Base-by-base conservation (phyloP, 2,797 vertebrate genomes). In the Channa striata region DNA sequence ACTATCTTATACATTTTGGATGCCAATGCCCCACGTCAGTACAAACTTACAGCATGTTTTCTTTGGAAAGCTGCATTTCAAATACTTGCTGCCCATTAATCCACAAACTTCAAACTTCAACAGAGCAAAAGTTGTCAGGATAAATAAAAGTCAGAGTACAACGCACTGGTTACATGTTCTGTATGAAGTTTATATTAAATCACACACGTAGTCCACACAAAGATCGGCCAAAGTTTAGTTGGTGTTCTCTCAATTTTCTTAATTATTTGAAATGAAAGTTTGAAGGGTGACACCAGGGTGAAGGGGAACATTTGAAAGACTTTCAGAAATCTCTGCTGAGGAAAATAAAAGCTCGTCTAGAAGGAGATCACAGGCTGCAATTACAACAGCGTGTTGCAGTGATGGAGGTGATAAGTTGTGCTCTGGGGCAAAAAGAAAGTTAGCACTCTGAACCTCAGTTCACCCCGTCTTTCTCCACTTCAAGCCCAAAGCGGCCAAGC, bases 331-430 rank as follows among this genome's bases (percentile, higher is more conserved):
- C 90, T 90, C 92, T 93, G 94, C 89, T 88, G 91, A 91, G 91
- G 90, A 92, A 94, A 95, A 94, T 23, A 80, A 95, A 85, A 85
- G 77, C 66, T 81, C 0, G 30, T 42, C 73, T 77, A 82, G 76
- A 67, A 68, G 67, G 74, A 77, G 95, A 96, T 95, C 94, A 94
- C 93, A 96, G 95, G 89, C 94, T 93, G 94, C 95, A 96, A 96
- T 97, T 96, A 96, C 95, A 94, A 93, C 95, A 94, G 94, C 83
- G 92, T 92, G 95, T 93, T 91, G 93, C 93, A 92, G 92, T 91
- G 96, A 97, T 97, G 94, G 94, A 90, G 89, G 94, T 89, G 95
- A 96, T 95, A 96, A 95, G 87, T 60, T 72, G 54, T 34, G 51
- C 72, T 81, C 77, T 70, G 62, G 62, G 74, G 72, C 59, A 25